phyloP scores from a whole-genome alignment of 2,888 invertebrate species.

The Strigamia maritima region DNA sequence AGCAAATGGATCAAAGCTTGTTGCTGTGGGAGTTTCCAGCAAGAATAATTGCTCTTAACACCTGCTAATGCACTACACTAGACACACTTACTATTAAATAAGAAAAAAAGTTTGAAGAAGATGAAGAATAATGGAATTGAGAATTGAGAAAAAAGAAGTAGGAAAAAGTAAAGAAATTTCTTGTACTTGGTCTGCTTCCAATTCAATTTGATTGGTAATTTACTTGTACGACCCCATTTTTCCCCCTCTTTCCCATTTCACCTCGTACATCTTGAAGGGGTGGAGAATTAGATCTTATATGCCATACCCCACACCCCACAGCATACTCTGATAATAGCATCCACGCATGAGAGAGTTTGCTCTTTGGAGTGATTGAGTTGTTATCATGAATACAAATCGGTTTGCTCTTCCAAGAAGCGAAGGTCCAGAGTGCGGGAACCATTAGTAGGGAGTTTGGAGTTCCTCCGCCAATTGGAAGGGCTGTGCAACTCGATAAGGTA shows the following conservation, averaged over 20 bases:
- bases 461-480: conserved; percentile 7
- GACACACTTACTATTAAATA: not conserved
- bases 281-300: conserved; percentile 17
- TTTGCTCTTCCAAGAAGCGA: conserved; percentile 12
- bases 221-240: conserved; percentile 17
- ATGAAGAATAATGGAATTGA: not conserved
- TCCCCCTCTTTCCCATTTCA: conserved; percentile 14
- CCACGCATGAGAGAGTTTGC: conserved; percentile 32
- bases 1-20: conserved; percentile 27
- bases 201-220: conserved; percentile 24
- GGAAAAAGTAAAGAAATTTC: not conserved
- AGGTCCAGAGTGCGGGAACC: conserved; percentile 28
- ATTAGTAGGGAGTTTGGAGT: conserved; percentile 31
- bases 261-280: conserved; percentile 10
- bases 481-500: conserved; percentile 30
- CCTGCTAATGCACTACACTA: not conserved
- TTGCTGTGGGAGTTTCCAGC: not conserved
- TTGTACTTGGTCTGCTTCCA: conserved; percentile 11
- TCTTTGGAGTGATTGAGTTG: conserved; percentile 29
- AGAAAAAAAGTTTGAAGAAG: not conserved
- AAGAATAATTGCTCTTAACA: conserved; percentile 15
- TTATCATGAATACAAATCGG: conserved; percentile 34
- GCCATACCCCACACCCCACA: conserved; percentile 15
- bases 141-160: not conserved
- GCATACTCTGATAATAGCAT: conserved; percentile 31